Evolutionary conservation across 2,113 vertebrate species (phyloP), one percentile per base, ranked within the genome.

Genomic region (Colaptes auratus): DNA sequence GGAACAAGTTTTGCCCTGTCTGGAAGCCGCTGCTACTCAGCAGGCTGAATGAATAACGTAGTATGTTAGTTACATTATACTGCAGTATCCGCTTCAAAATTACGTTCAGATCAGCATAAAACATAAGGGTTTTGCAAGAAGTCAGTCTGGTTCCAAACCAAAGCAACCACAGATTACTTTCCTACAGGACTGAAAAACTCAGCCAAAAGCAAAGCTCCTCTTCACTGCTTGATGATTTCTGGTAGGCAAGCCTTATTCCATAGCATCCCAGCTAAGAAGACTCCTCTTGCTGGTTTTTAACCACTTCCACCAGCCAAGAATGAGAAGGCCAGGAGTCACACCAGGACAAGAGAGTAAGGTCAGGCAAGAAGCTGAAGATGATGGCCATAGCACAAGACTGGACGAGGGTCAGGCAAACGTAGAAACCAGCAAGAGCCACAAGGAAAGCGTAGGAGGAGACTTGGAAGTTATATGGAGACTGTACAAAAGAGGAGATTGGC

Each of bases 51-150:
- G 4, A 87, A 74, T 31, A 91, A 70, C 0, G 3, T 5, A 80
- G 11, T 18, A 21, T 15, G 39, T 48, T 83, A 42, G 39, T 67
- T 69, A 64, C 30, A 88, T 61, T 92, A 58, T 59, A 72, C 27
- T 93, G 46, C 30, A 75, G 65, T 88, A 92, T 93, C 89, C 78
- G 52, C 44, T 92, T 88, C 80, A 81, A 93, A 95, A 69, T 91
- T 89, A 88, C 88, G 95, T 95, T 91, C 87, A 74, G 72, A 95
- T 95, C 95, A 96, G 96, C 93, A 97, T 61, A 97, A 97, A 96
- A 96, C 55, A 61, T 65, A 80, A 81, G 60, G 39, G 82, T 91
- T 96, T 95, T 93, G 93, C 79, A 93, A 96, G 76, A 80, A 90
- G 3, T 21, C 80, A 86, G 19, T 13, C 71, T 44, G 23, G 89